These are phyloP conservation scores for Cyrtodaria siliqua DNA, from an alignment of 2,888 invertebrate genomes.

Conservation along the genomic window DNA sequence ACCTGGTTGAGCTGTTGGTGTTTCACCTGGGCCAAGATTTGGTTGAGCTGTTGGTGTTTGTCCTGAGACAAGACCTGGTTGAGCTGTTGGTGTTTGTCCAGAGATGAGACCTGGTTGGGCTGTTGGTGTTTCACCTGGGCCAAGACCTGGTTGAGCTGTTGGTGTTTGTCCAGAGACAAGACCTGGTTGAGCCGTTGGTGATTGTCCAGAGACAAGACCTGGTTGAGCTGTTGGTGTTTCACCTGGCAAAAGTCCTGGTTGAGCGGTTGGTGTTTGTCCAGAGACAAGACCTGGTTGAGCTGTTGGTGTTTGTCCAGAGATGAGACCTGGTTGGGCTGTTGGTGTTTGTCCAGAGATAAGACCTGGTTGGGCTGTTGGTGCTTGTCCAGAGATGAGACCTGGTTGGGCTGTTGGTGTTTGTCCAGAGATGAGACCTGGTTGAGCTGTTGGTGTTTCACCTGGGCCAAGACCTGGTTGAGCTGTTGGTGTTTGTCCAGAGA, in stretches of 20 bases:
- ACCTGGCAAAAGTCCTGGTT: constrained; percentile 31
- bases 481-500: constrained; percentile 35
- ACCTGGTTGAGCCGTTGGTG: constrained; percentile 50
- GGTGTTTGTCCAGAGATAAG: constrained; percentile 34
- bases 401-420: constrained; percentile 52
- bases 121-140: constrained; percentile 53
- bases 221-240: constrained; percentile 55
- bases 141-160: constrained; percentile 22
- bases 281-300: constrained; percentile 37
- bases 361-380: constrained; percentile 44
- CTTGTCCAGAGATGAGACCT: constrained; percentile 28
- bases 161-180: constrained; percentile 56
- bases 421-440: constrained; percentile 45
- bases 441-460: constrained; percentile 48
- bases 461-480: constrained; percentile 23
- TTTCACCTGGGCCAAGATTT: constrained; percentile 21
- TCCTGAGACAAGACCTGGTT: constrained; percentile 37
- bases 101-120: constrained; percentile 37
- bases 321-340: constrained; percentile 41
- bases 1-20: constrained; percentile 58
- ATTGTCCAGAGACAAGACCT: constrained; percentile 33
- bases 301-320: constrained; percentile 43
- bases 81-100: constrained; percentile 37
- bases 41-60: constrained; percentile 58
- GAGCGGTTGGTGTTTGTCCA: constrained; percentile 48